A percentile compares a stretch with the other conserved stretches of the same genome.
phyloP scores from a whole-genome alignment of 2,113 vertebrate species.

The Chaetura pelagica region DNA sequence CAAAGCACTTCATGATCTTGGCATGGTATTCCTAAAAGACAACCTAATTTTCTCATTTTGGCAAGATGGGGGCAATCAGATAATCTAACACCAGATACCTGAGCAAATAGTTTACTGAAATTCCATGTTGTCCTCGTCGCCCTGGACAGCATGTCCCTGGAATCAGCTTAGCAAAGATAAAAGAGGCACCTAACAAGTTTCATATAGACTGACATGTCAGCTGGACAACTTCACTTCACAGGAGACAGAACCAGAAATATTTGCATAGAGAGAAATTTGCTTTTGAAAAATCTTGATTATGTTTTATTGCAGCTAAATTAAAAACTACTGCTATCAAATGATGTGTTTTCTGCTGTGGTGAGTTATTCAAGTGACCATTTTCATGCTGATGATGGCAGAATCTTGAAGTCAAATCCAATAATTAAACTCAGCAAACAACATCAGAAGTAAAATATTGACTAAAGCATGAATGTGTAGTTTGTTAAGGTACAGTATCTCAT shows the following conservation, averaged over 20 bases:
- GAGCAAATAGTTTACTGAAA: not conserved
- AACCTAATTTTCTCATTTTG: not conserved
- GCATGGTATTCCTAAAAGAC: not conserved
- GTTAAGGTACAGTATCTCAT: not conserved
- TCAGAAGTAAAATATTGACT: constrained; percentile 6
- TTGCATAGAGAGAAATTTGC: not conserved
- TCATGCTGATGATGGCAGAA: constrained; percentile 20
- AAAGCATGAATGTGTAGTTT: not conserved
- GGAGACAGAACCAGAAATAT: not conserved
- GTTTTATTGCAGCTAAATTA: constrained; percentile 32
- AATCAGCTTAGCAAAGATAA: not conserved
- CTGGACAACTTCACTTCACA: not conserved
- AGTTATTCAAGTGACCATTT: not conserved
- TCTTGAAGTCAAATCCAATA: not conserved
- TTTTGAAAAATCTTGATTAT: constrained; percentile 5
- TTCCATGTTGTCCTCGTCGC: not conserved
- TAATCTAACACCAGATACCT: not conserved
- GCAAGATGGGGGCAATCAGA: not conserved
- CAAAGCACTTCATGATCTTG: not conserved
- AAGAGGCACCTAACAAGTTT: not conserved
- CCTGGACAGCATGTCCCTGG: not conserved
- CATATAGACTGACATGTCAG: not conserved
- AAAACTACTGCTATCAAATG: not conserved
- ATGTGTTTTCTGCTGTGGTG: not conserved
- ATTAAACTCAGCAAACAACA: constrained; percentile 2